Base-by-base conservation (phyloP, 1,140 invertebrate species). In the Temnothorax nylanderi region DNA sequence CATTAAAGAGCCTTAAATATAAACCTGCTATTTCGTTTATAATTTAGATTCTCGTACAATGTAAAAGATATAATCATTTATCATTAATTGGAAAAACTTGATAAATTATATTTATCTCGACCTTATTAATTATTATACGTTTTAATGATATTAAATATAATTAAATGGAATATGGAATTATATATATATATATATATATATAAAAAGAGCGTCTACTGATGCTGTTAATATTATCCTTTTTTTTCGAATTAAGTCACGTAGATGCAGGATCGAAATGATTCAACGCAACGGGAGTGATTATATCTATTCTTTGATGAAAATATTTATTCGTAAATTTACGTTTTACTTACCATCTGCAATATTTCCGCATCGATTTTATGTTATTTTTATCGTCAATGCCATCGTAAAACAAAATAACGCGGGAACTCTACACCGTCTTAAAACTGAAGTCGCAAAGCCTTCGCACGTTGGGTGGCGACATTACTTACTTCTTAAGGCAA, bases 351-450 rank as follows among this genome's bases (percentile, higher is more conserved):
- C 16, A 54, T 6, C 62, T 26, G 13, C 13, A 34, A 51, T 58
- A 72, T 49, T 37, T 21, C n/a, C 1, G 16, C 21, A 26, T 71
- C 41, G 34, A 69, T 47, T 41, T 60, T 34, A 51, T 41, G 47
- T 77, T 65, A 85, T 78, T n/a, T 78, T 85, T 65, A 65, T 85
- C 77, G 69, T 75, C 71, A 88, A 78, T 86, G 56, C 34, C 44
- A 69, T 21, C 71, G 44, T 87, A 75, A 82, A 82, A 76, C 47
- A 54, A 71, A 74, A 64, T 75, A 72, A 88, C 54, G 51, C 44
- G 47, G 44, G n/a, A 65, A 85, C 37, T 87, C 58, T 60, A 56
- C 77, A 85, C 26, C 8, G 54, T 74, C 51, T 74, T 88, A 65
- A 44, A 89, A 75, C 60, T 58, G 13, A 44, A 88, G 71, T 72